Conservation (phyloP, 2,113 vertebrate genomes). For the Scytalopus superciliaris region DNA sequence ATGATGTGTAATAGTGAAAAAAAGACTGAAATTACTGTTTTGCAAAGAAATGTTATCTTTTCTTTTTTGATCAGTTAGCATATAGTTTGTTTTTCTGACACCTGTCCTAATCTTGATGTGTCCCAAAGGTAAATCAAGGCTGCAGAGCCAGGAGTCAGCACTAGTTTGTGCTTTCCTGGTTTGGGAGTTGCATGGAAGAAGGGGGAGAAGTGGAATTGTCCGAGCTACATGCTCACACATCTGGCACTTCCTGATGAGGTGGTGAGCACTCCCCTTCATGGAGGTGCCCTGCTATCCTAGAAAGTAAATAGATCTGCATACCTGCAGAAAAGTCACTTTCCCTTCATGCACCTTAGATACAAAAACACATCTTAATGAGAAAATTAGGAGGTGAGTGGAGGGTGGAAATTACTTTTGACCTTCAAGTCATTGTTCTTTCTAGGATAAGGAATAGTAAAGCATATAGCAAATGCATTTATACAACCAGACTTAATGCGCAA, state of each 20-base stretch:
- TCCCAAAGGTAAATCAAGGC: background rate
- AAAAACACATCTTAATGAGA: background rate
- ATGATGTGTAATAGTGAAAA: background rate
- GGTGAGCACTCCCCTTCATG: background rate
- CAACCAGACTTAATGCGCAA: background rate
- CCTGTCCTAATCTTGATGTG: background rate
- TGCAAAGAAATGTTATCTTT: background rate
- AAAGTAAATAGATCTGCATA: background rate
- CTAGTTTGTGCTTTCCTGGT: background rate
- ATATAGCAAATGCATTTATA: background rate
- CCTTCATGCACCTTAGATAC: background rate
- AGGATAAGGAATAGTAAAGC: background rate
- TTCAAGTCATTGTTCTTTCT: background rate
- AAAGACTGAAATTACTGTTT: background rate
- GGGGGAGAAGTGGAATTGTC: background rate
- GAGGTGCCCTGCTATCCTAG: background rate
- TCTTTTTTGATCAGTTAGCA: background rate
- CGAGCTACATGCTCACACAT: too few relatives aligned
- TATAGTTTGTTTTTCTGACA: background rate
- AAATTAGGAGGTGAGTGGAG: rapidly evolving
- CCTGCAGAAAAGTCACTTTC: background rate
- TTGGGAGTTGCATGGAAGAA: background rate
- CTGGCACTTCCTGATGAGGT: background rate
- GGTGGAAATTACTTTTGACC: background rate
- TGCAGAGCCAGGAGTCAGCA: background rate